Percentiles rank a stretch among this genome's conserved stretches.
Evolutionary conservation across 2,113 vertebrate genomes (phyloP).

Genomic region (Catharus fuscescens): DNA sequence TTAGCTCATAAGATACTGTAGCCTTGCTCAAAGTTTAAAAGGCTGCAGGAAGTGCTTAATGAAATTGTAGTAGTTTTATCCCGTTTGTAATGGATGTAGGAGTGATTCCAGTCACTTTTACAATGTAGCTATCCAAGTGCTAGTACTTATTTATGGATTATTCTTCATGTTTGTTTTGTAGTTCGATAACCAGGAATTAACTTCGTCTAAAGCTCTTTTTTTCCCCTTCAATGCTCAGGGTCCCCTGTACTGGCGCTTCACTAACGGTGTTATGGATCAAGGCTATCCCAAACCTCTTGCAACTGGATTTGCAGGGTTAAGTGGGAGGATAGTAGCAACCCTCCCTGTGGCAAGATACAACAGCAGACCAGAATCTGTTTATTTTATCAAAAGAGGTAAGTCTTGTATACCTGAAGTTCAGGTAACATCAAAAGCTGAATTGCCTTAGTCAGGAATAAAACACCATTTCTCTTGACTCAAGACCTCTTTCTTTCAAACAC

Average conservation of each 20-base stretch:
- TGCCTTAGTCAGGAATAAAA: not conserved
- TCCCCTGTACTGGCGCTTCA: constrained; percentile 90
- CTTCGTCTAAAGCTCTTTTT: not conserved
- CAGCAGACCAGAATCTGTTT: constrained; percentile 86
- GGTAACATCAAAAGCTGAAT: not conserved
- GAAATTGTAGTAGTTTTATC: not conserved
- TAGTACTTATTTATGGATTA: not conserved
- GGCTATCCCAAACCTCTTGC: constrained; percentile 84
- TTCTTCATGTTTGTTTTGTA: not conserved
- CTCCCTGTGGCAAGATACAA: constrained; percentile 85
- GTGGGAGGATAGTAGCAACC: constrained; percentile 85
- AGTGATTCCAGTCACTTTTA: not conserved
- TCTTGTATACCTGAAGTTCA: not conserved
- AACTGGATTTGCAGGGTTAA: constrained; percentile 86
- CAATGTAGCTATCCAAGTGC: not conserved
- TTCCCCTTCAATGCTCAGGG: constrained; percentile 69
- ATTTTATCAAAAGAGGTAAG: constrained; percentile 94
- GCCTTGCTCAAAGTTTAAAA: not conserved
- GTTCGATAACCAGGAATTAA: not conserved
- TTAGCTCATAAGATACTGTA: not conserved
- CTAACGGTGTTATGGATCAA: constrained; percentile 82
- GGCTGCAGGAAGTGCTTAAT: not conserved
- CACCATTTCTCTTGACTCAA: rapidly evolving
- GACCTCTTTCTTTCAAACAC: not conserved
- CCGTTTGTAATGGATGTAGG: not conserved